These are phyloP conservation scores for Drosophila rufa DNA, from an alignment of 1,140 invertebrate species.

Conservation along the genomic window DNA sequence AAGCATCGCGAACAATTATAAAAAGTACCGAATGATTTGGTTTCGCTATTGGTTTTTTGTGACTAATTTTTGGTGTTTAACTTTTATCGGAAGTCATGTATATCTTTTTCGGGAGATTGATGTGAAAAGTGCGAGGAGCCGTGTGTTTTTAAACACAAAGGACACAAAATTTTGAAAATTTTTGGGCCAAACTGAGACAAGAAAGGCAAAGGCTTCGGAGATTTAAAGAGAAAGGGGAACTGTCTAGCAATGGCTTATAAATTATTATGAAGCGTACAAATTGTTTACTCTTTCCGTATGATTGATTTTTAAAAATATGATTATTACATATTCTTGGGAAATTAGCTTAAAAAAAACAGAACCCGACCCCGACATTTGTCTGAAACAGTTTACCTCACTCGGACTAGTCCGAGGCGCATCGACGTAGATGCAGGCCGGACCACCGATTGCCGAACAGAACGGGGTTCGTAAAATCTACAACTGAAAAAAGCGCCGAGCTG, in stretches of 20 bases:
- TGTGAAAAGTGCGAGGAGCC: background rate
- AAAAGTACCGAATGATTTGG: background rate
- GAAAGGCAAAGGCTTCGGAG: background rate
- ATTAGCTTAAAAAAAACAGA: too few species aligned
- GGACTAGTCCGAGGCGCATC: too few species aligned
- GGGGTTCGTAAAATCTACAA: too few species aligned
- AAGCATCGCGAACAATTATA: slow-evolving; percentile 35
- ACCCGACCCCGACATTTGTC: too few species aligned
- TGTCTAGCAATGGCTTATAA: background rate
- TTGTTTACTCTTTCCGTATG: too few species aligned
- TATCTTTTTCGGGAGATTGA: background rate
- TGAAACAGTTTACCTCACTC: too few species aligned
- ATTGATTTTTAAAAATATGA: too few species aligned
- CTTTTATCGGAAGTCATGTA: background rate
- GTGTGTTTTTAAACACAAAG: slow-evolving; percentile 1
- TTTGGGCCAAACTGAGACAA: slow-evolving; percentile 4
- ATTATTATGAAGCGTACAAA: background rate
- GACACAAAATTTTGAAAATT: slow-evolving; percentile 19
- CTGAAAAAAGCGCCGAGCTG: too few species aligned
- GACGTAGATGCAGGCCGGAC: too few species aligned
- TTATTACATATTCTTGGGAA: too few species aligned
- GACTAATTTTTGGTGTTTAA: background rate
- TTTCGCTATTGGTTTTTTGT: background rate
- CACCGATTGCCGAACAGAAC: too few species aligned
- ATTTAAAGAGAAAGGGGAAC: slow-evolving; percentile 5